Evolutionary conservation across 92 coral and sea anemone genomes (phyloP), one percentile per base, ranked within the genome.

Genomic region (Blastomussa wellsi): DNA sequence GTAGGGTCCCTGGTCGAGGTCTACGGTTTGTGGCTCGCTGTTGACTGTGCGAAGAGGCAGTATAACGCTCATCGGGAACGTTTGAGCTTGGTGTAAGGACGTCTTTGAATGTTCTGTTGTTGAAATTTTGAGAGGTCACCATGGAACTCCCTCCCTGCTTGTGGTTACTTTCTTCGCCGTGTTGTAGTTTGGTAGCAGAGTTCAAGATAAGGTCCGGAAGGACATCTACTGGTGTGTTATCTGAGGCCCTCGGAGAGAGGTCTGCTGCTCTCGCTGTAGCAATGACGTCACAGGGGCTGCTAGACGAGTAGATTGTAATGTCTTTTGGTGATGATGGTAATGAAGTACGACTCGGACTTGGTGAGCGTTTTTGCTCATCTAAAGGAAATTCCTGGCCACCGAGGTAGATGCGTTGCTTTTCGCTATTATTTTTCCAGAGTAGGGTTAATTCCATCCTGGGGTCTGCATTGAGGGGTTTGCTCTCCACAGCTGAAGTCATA

Each of bases 131-230:
- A 13, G 81, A 33, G 42, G 51, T 75, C 38, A 32, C 62, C 11
- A 31, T 29, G 12, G 70, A 4, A 29, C 71, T 55, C 32, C 75
- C 55, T 1, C 80, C 73, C 6, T 59, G 62, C 29, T 76, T 83
- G 10, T 47, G 8, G 2, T 1, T 16, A 73, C 19, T 36, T 13
- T 77, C 81, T 1, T 83, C 87, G 7, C 32, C 13, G 38, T 42
- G n/a, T n/a, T 47, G 79, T 5, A 47, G 26, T 26, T 38, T 59
- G 13, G 79, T 35, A 75, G 41, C 47, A 29, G 93, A 78, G 81
- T 83, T 90, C 12, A 92, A 84, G 39, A 91, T 77, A 53, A 93
- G 91, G 47, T 94, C 97, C 1, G 97, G 97, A 33, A 94, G 66
- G 81, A 69, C 47, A 76, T 74, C 78, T 83, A 86, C 53, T 13